A percentile compares a stretch with the other conserved stretches of the same genome.
These are phyloP conservation scores for Catamblyrhynchus diadema DNA, from an alignment of 2,797 vertebrate species.

Conservation along the genomic window DNA sequence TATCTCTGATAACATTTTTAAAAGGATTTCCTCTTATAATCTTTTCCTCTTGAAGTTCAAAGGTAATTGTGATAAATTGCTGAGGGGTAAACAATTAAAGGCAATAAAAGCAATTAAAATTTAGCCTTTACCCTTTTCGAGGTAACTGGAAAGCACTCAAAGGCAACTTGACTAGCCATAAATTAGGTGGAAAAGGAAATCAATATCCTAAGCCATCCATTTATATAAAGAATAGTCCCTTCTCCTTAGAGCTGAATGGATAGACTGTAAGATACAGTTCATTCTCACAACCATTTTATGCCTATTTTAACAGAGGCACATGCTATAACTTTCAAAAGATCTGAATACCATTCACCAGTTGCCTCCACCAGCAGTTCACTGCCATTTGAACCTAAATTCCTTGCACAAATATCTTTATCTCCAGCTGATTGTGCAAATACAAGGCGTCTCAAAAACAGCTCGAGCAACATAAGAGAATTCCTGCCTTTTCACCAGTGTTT, in stretches of 20 bases:
- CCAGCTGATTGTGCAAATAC: background rate
- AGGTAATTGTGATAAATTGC: background rate
- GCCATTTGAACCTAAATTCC: background rate
- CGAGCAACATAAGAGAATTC: accelerated
- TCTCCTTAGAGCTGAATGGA: background rate
- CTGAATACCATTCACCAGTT: accelerated
- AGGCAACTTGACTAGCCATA: background rate
- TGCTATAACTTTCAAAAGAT: background rate
- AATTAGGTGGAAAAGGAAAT: background rate
- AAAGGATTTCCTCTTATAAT: background rate
- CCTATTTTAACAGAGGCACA: background rate
- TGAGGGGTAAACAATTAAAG: background rate
- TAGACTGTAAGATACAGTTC: accelerated
- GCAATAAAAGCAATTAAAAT: background rate
- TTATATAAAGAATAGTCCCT: background rate
- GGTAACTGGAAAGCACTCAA: background rate
- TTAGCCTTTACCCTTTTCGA: background rate
- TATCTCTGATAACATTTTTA: background rate
- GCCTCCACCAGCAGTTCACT: background rate
- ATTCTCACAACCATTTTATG: background rate
- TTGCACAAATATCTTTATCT: background rate
- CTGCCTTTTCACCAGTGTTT: background rate
- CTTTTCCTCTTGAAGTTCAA: background rate
- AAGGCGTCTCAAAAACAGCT: background rate
- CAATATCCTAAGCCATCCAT: background rate